These are phyloP conservation scores for Scaptomyza hsui DNA, from an alignment of 1,140 invertebrate species.

Conservation along the genomic window DNA sequence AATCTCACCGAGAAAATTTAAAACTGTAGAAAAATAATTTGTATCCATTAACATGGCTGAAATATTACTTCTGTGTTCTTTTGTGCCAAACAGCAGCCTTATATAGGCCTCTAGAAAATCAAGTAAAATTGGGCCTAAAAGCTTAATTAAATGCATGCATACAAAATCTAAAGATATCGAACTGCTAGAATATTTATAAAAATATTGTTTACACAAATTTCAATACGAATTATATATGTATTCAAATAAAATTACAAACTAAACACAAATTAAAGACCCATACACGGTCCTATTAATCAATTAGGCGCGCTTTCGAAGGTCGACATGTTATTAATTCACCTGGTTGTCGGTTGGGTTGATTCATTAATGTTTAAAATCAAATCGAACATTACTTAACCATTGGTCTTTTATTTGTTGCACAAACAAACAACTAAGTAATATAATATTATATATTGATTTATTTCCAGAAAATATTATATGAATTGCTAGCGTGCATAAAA, in stretches of 20 bases:
- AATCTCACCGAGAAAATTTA: conserved; percentile 66
- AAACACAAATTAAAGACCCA: conserved; percentile 23
- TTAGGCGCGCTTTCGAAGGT: too few species aligned
- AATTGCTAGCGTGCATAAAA: too few species aligned
- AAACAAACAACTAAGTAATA: too few species aligned
- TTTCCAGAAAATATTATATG: too few species aligned
- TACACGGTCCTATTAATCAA: too few species aligned
- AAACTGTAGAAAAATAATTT: conserved; percentile 59
- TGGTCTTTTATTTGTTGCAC: too few species aligned
- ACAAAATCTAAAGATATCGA: conserved; percentile 6
- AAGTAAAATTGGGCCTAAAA: not conserved
- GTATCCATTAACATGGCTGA: conserved; percentile 17
- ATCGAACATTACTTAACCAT: too few species aligned
- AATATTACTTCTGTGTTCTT: not conserved
- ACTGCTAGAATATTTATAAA: conserved; percentile 67
- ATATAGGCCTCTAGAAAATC: conserved; percentile 8
- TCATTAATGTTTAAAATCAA: too few species aligned
- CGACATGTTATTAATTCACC: too few species aligned
- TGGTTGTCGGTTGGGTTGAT: too few species aligned
- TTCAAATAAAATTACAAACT: conserved; percentile 45
- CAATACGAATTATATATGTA: conserved; percentile 28
- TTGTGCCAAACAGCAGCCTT: not conserved
- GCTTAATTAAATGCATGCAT: conserved; percentile 46
- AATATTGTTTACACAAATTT: conserved; percentile 32
- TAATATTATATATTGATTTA: too few species aligned